phyloP scores from a whole-genome alignment of 23 tunicate species.

The Clavelina lepadiformis region DNA sequence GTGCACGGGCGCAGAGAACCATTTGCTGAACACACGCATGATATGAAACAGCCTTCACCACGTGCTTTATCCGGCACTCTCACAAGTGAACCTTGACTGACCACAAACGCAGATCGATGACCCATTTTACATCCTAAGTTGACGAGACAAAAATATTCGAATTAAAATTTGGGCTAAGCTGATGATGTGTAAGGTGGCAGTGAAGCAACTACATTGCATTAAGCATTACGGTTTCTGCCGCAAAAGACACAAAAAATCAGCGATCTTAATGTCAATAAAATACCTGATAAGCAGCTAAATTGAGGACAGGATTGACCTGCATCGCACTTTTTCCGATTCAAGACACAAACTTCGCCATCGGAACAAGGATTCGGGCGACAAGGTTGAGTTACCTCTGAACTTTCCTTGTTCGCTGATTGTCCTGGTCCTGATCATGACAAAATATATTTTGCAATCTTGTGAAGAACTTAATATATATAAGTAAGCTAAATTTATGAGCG shows the following conservation, averaged over 20 bases:
- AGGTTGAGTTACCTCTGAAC: conserved; percentile 47
- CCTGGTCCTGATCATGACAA: conserved; percentile 21
- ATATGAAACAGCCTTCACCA: conserved; percentile 66
- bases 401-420: conserved; percentile 6
- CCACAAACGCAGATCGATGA: conserved; percentile 39
- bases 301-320: conserved; percentile 31
- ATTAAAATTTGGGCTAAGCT: no score
- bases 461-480: no score
- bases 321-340: conserved; percentile 50
- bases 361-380: conserved; percentile 71
- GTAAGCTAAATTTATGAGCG: no score
- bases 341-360: conserved; percentile 52
- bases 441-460: no score
- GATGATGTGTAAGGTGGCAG: no score
- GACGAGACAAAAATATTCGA: no score
- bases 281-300: conserved; percentile 58
- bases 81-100: conserved; percentile 26
- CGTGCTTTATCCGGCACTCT: conserved; percentile 29
- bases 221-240: no score
- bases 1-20: conserved; percentile 32
- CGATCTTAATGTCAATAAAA: no score
- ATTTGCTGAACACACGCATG: conserved; percentile 52
- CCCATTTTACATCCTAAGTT: conserved; percentile 56
- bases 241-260: no score
- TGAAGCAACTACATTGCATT: no score